phyloP scores from a whole-genome alignment of 2,113 vertebrate species.

The Onychorhynchus coronatus region DNA sequence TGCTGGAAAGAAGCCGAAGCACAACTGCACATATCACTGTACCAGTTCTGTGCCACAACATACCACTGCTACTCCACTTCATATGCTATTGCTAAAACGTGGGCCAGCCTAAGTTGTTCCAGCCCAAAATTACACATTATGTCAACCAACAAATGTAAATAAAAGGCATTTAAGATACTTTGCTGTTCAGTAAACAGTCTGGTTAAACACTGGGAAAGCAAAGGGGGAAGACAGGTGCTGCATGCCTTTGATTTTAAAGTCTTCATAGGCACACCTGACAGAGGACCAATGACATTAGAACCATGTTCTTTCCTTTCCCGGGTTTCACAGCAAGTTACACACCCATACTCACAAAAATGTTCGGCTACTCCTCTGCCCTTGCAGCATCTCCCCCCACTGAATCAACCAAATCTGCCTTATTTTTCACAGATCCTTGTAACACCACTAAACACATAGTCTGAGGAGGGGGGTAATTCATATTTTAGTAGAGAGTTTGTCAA shows the following conservation, averaged over 20 bases:
- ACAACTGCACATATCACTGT: not conserved
- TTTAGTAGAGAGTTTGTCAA: not conserved
- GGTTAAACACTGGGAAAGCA: not conserved
- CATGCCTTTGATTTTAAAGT: not conserved
- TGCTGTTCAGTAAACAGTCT: not conserved
- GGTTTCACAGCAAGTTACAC: not conserved
- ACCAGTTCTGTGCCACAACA: accelerated
- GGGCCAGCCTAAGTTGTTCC: not conserved
- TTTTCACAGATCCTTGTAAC: not conserved
- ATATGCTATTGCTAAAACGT: not conserved
- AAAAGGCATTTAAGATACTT: not conserved
- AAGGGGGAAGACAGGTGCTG: not conserved
- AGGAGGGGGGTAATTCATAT: not conserved
- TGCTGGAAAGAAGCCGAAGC: not conserved
- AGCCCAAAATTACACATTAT: not conserved
- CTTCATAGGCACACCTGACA: not conserved
- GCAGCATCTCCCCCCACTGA: accelerated
- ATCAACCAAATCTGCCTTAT: not conserved
- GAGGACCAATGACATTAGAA: not conserved
- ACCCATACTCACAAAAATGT: no score
- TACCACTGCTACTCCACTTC: not conserved
- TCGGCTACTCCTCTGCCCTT: not conserved
- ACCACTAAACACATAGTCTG: not conserved
- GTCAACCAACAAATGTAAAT: not conserved
- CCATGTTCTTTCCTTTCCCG: accelerated